Conservation (phyloP, 2,113 vertebrate species). For the Nothobranchius furzeri region DNA sequence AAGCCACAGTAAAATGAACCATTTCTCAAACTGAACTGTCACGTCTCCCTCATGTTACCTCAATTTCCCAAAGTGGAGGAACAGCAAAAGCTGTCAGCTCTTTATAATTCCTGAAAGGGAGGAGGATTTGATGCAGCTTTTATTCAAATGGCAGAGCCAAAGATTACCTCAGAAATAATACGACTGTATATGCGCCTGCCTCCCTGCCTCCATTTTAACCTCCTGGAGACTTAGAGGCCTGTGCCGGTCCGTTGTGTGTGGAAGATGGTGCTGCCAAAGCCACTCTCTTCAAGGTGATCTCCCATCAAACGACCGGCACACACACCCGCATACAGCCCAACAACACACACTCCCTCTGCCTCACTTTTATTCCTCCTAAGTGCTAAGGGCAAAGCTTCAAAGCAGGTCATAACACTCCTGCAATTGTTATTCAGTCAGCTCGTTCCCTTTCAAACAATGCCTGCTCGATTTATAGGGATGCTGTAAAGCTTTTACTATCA, state of each 20-base stretch:
- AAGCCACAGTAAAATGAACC: constrained; percentile 20
- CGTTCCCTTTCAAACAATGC: constrained; percentile 57
- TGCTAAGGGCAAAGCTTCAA: constrained; percentile 59
- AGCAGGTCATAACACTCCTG: constrained; percentile 57
- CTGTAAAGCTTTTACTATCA: constrained; percentile 27
- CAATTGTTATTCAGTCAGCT: constrained; percentile 56
- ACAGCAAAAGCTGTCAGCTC: constrained; percentile 36
- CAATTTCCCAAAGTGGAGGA: constrained; percentile 32
- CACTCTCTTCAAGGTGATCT: constrained; percentile 61
- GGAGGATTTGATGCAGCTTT: constrained; percentile 37
- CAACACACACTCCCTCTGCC: constrained; percentile 6
- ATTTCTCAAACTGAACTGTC: constrained; percentile 25
- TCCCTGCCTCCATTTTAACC: constrained; percentile 38
- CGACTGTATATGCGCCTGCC: constrained; percentile 4
- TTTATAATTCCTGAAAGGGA: constrained; percentile 50
- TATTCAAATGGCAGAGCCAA: constrained; percentile 29
- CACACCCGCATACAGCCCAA: constrained; percentile 9
- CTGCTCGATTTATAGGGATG: constrained; percentile 34
- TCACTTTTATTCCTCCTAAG: constrained; percentile 49
- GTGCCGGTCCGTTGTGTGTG: constrained; percentile 21
- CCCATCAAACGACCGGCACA: constrained; percentile 45
- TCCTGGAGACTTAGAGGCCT: constrained; percentile 15
- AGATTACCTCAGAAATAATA: constrained; percentile 21
- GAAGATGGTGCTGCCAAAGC: constrained; percentile 46
- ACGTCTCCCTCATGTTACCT: constrained; percentile 21